phyloP scores from a whole-genome alignment of 2,888 invertebrate genomes.

The Lypha dubia region DNA sequence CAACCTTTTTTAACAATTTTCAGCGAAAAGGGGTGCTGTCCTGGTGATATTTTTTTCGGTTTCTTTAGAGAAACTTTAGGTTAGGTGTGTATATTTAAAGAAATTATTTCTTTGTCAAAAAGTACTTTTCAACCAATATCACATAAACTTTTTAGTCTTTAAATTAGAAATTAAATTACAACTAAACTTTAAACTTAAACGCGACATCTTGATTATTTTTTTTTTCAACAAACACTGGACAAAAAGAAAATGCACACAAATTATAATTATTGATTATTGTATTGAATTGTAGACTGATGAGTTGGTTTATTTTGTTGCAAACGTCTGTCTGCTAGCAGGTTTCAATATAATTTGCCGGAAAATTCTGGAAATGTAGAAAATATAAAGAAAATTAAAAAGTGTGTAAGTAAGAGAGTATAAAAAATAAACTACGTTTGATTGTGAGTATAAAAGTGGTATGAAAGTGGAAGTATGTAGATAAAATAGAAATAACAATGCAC shows the following conservation, averaged over 20 bases:
- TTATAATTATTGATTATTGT: slow-evolving; percentile 53
- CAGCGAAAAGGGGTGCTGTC: neutral
- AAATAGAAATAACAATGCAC: slow-evolving; percentile 49
- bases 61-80: slow-evolving; percentile 40
- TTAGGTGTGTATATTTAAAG: slow-evolving; percentile 11
- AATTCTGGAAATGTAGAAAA: slow-evolving; percentile 74
- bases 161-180: slow-evolving; percentile 76
- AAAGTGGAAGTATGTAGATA: slow-evolving; percentile 52
- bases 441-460: slow-evolving; percentile 20
- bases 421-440: slow-evolving; percentile 15
- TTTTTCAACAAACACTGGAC: slow-evolving; percentile 53
- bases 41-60: slow-evolving; percentile 17
- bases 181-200: slow-evolving; percentile 75
- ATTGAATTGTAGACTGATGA: too few species aligned
- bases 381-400: slow-evolving; percentile 64
- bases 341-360: slow-evolving; percentile 74
- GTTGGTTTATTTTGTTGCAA: slow-evolving; percentile 45
- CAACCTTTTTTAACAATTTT: slow-evolving; percentile 15
- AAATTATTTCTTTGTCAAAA: slow-evolving; percentile 49
- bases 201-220: slow-evolving; percentile 77
- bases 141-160: slow-evolving; percentile 81
- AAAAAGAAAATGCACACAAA: slow-evolving; percentile 39
- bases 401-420: slow-evolving; percentile 27
- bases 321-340: slow-evolving; percentile 71
- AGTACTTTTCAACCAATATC: slow-evolving; percentile 75